Percentiles rank a stretch among this genome's conserved stretches.
Conservation (phyloP, 2,888 invertebrate species). For the Phaonia tiefii region DNA sequence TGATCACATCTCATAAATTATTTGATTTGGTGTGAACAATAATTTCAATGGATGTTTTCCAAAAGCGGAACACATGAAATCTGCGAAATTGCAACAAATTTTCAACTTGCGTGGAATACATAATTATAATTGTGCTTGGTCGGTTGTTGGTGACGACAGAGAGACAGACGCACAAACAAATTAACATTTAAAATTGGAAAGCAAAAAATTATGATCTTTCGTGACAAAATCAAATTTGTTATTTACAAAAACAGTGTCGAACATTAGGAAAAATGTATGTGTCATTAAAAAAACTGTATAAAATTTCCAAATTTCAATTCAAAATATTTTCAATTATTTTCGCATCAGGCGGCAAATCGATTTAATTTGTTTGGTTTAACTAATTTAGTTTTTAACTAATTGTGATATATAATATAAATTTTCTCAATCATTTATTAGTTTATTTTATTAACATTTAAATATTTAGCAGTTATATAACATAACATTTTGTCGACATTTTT, state of each 20-base stretch:
- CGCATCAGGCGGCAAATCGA: too few relatives aligned
- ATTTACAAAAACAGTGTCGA: neutral
- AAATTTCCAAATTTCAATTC: conserved; percentile 19
- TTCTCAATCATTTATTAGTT: too few relatives aligned
- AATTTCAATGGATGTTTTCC: conserved; percentile 50
- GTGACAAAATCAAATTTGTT: conserved; percentile 1
- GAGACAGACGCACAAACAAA: conserved; percentile 6
- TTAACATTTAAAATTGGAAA: conserved; percentile 51
- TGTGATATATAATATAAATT: conserved; percentile 12
- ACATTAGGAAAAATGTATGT: conserved; percentile 2
- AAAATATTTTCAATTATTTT: conserved; percentile 1
- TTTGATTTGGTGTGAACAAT: conserved; percentile 63
- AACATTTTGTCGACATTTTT: too few relatives aligned
- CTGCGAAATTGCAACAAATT: conserved; percentile 54
- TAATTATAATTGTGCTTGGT: neutral
- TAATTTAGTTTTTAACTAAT: too few relatives aligned
- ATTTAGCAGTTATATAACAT: too few relatives aligned
- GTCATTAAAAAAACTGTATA: neutral
- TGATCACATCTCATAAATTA: conserved; percentile 61
- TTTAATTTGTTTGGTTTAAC: too few relatives aligned
- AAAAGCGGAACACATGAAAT: neutral
- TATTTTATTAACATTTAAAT: too few relatives aligned
- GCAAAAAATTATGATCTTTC: conserved; percentile 12
- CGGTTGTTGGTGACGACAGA: conserved; percentile 7
- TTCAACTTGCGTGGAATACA: conserved; percentile 45